Evolutionary conservation across 92 coral and sea anemone genomes (phyloP), one percentile per base, ranked within the genome.

Genomic region (Phenganax marumi): DNA sequence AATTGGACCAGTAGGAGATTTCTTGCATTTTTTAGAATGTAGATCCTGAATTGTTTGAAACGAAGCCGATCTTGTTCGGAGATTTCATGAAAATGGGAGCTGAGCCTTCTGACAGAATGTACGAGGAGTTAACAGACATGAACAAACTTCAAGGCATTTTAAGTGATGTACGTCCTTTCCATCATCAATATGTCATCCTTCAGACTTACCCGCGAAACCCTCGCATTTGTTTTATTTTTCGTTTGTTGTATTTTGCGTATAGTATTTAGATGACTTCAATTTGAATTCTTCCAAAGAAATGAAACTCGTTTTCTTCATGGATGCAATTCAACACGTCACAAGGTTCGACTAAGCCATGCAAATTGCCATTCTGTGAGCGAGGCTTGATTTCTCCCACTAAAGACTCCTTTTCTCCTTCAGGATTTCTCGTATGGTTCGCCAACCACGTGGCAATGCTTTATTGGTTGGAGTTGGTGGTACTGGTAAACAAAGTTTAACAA

Each of bases 41-140:
- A 52, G 95, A 95, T 57, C 80, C 98, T 39, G 92, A 91, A 63
- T 78, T 85, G 62, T 95, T 95, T 75, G 98, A 95, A 76, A 89
- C 88, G 10, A 86, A 77, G 61, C 98, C 98, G 1, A 91, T 92
- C 50, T 88, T 95, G 89, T 95, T 90, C 77, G 98, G 98, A n/a
- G 98, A 95, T 78, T 95, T 90, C 82, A 95, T 95, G 97, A 95
- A 95, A 86, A 92, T 95, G 96, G 98, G 98, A 10, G 98, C 97
- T 11, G 98, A 95, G 16, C 91, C 97, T 0, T 75, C 92, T 3
- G 98, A 95, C 81, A 86, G 92, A 53, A 82, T 95, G 18, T 95
- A 95, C 86, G 98, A 95, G 60, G 98, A 95, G 50, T 70, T 95
- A 76, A 86, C 78, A 18, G 98, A 95, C 83, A 58, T 95, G 56